Evolutionary conservation across 1,140 invertebrate genomes (phyloP).

Genomic region (Drosophila nikananu): DNA sequence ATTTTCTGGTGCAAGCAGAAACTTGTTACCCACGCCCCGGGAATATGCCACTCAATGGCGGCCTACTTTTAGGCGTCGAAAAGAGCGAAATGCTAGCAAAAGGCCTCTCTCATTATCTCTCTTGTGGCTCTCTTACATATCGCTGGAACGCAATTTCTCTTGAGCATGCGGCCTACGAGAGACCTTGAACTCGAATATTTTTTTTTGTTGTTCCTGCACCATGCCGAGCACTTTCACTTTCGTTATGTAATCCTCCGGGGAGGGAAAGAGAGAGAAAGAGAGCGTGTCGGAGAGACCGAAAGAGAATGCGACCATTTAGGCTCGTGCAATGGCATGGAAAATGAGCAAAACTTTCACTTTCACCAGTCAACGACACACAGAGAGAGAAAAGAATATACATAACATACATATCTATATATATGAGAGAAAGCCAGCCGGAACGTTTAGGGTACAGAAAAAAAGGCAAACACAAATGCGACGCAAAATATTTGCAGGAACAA

Average conservation of each 20-base stretch:
- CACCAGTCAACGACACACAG: constrained; percentile 72
- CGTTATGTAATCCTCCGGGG: constrained; percentile 71
- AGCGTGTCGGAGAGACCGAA: constrained; percentile 1
- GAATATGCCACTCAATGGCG: constrained; percentile 51
- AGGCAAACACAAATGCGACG: constrained; percentile 48
- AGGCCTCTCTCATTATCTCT: constrained; percentile 15
- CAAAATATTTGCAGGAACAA: constrained; percentile 55
- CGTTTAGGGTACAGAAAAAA: constrained; percentile 61
- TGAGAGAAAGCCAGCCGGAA: background rate
- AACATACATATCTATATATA: background rate
- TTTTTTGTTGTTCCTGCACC: constrained; percentile 8
- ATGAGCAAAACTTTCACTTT: constrained; percentile 77
- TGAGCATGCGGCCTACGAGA: constrained; percentile 81
- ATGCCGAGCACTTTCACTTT: constrained; percentile 48
- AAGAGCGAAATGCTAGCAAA: background rate
- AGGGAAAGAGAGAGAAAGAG: constrained; percentile 9
- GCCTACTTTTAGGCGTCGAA: constrained; percentile 74
- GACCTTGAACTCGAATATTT: constrained; percentile 82
- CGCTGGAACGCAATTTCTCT: constrained; percentile 36
- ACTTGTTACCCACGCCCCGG: constrained; percentile 70
- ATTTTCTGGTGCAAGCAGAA: constrained; percentile 65
- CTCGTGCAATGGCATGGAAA: constrained; percentile 72
- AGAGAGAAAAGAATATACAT: constrained; percentile 6
- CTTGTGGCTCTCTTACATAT: constrained; percentile 10
- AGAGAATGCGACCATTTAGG: constrained; percentile 50